Evolutionary conservation across 92 coral and sea anemone species (phyloP), one percentile per base, ranked within the genome.

Genomic region (Montipora capitata): DNA sequence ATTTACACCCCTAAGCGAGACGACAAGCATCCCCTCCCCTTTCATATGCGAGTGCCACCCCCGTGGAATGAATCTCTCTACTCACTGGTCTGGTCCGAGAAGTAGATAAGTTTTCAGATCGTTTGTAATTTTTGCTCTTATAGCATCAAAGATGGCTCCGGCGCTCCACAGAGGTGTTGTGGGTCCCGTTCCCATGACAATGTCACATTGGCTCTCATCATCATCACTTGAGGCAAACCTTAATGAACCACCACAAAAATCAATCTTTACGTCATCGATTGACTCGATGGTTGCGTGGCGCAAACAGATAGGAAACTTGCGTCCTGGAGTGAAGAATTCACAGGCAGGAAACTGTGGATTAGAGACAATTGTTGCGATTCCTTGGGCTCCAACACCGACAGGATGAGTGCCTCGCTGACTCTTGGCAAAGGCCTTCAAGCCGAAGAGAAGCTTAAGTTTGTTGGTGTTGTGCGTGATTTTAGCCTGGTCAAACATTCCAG

Each of bases 241-340:
- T 12, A 89, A 35, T 12, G 92, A 75, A 8, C 77, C 85, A 15
- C 86, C 74, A 45, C 77, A 72, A 44, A 72, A 72, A 72, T 72
- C 77, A 44, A 44, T 72, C 58, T 12, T 4, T 5, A 86, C 88
- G 72, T 89, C 92, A 58, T 89, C 92, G 2, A 18, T 58, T n/a
- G 85, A 76, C 56, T 74, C 68, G 11, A 76, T 40, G 45, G 71
- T 89, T 7, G 84, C 57, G 77, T 89, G 92, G 10, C 92, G 88
- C 40, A 89, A 43, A 40, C 92, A 58, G 17, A 89, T 88, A 10
- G 88, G 88, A 48, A 74, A 89, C 12, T 68, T 20, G 65, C 72
- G 68, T 9, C 88, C 92, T 2, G 92, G 92, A 13, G 85, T 80
- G 67, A 89, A 89, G 17, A 89, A 82, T 56, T 82, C 84, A 49